Evolutionary conservation across 1,140 invertebrate species (phyloP).

Genomic region (Drosophila aff.): DNA sequence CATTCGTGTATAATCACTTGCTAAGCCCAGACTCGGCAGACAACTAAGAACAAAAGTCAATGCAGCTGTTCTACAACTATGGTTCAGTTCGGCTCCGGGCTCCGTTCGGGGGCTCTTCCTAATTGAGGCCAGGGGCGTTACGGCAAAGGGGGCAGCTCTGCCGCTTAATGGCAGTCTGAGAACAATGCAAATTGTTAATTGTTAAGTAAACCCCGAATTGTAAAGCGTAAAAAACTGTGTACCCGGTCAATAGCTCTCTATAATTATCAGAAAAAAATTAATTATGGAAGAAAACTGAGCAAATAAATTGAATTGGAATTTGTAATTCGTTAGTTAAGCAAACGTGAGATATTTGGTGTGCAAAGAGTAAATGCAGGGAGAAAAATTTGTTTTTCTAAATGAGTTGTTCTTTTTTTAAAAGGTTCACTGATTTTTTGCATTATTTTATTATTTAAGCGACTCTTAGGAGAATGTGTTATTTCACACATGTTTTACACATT

Average conservation of each 20-base stretch:
- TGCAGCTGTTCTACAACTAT: constrained; percentile 28
- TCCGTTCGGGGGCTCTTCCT: constrained; percentile 3
- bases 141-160: not conserved
- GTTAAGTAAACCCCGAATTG: constrained; percentile 28
- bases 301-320: constrained; percentile 38
- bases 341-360: constrained; percentile 25
- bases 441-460: not conserved
- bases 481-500: not conserved
- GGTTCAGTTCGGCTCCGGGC: not conserved
- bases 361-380: not conserved
- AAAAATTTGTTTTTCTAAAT: not conserved
- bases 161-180: constrained; percentile 15
- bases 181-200: constrained; percentile 40
- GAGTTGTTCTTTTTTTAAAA: not conserved
- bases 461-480: not conserved
- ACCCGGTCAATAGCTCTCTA: constrained; percentile 46
- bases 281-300: constrained; percentile 47
- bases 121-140: constrained; percentile 41
- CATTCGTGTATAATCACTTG: constrained; percentile 50
- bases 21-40: constrained; percentile 47
- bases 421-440: not conserved
- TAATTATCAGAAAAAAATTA: constrained; percentile 42
- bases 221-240: constrained; percentile 31
- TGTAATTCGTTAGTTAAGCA: constrained; percentile 24
- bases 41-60: constrained; percentile 48